Evolutionary conservation across 1,140 invertebrate species (phyloP).

Genomic region (Rhopalosiphum padi): DNA sequence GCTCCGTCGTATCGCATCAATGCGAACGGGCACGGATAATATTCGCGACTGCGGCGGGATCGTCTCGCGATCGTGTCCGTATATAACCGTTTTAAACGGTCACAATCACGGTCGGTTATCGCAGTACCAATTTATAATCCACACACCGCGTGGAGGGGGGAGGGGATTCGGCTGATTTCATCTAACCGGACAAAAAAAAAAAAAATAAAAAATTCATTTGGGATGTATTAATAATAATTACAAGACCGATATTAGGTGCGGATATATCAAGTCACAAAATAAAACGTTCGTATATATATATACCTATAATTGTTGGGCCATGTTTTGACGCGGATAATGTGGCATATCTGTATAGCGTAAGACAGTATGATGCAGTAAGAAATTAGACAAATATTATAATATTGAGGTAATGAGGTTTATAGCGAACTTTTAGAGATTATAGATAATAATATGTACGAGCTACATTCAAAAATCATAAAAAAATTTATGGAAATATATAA

Average conservation of each 20-base stretch:
- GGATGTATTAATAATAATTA: not conserved
- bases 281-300: not conserved
- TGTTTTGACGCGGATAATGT: not conserved
- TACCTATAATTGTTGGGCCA: too few relatives aligned
- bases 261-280: not conserved
- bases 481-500: too few relatives aligned
- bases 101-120: not conserved
- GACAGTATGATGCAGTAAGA: too few relatives aligned
- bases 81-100: constrained; percentile 6
- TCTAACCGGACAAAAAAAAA: not conserved
- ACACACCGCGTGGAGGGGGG: too few relatives aligned
- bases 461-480: too few relatives aligned
- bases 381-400: too few relatives aligned
- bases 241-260: too few relatives aligned
- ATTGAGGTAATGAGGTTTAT: too few relatives aligned
- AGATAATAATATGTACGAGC: too few relatives aligned
- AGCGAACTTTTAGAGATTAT: too few relatives aligned
- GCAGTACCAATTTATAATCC: not conserved
- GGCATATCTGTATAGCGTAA: too few relatives aligned
- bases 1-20: not conserved
- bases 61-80: not conserved
- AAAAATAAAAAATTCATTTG: not conserved
- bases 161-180: not conserved
- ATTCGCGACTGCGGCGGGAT: not conserved
- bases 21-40: not conserved